Conservation (phyloP, 2,888 invertebrate genomes). For the Sinohyriopsis cumingii region DNA sequence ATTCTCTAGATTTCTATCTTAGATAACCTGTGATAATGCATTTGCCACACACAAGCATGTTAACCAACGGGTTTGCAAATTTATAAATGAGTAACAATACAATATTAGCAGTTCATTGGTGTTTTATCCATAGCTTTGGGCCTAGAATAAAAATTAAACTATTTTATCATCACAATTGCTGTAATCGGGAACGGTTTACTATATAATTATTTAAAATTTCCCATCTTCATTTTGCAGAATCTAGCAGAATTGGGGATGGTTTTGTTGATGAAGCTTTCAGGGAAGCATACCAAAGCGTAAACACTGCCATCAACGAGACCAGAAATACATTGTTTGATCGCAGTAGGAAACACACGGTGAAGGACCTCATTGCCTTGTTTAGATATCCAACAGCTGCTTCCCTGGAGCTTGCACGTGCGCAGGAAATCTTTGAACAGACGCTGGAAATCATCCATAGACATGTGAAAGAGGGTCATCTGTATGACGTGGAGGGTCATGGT, state of each 20-base stretch:
- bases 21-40: too few relatives aligned
- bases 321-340: conserved; percentile 81
- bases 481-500: conserved; percentile 52
- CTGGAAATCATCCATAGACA: conserved; percentile 88
- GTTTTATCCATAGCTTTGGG: too few relatives aligned
- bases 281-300: conserved; percentile 87
- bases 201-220: too few relatives aligned
- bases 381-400: conserved; percentile 90
- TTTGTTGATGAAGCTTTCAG: conserved; percentile 79
- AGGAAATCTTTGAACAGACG: conserved; percentile 96
- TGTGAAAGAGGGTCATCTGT: conserved; percentile 75
- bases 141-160: too few relatives aligned
- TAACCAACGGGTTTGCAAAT: too few relatives aligned
- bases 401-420: conserved; percentile 89
- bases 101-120: too few relatives aligned
- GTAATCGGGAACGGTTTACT: too few relatives aligned
- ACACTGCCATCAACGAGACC: conserved; percentile 90
- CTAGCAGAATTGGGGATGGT: conserved; percentile 46
- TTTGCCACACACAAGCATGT: too few relatives aligned
- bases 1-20: too few relatives aligned
- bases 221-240: too few relatives aligned
- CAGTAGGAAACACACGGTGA: conserved; percentile 64
- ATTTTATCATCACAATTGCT: too few relatives aligned
- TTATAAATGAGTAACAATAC: too few relatives aligned
- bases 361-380: conserved; percentile 75